Percentiles rank a stretch among this genome's conserved stretches.
These are phyloP conservation scores for Pangasius larnaudii DNA, from an alignment of 2,797 vertebrate species.

Conservation along the genomic window DNA sequence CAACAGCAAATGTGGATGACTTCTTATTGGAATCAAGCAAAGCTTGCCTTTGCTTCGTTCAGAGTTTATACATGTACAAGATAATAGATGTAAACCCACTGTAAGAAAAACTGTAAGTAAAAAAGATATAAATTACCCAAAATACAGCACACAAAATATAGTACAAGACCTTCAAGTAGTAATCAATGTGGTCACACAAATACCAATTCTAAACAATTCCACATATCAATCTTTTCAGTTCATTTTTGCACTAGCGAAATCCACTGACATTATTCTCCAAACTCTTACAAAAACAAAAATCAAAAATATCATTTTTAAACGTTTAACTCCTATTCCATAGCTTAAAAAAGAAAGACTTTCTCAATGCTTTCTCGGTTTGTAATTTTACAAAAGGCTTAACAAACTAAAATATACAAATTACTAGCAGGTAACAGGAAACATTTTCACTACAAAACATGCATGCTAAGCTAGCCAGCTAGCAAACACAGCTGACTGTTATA, in stretches of 20 bases:
- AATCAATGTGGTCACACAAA: not conserved
- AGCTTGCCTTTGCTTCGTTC: no score
- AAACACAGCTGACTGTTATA: not conserved
- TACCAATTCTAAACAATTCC: not conserved
- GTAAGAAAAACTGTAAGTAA: not conserved
- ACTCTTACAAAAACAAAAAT: not conserved
- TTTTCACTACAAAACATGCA: not conserved
- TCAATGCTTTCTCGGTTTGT: not conserved
- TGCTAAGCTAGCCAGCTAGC: not conserved
- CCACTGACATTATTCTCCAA: not conserved
- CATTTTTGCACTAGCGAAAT: not conserved
- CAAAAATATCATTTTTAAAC: not conserved
- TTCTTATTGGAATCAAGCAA: conserved; percentile 5
- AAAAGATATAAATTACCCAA: not conserved
- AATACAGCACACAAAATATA: not conserved
- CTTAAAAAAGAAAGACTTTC: not conserved
- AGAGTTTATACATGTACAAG: not conserved
- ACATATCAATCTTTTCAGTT: not conserved
- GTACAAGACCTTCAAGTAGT: not conserved
- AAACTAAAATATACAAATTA: not conserved
- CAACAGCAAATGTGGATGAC: not conserved
- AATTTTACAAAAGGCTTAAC: not conserved
- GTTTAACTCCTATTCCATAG: not conserved
- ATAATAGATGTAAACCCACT: not conserved
- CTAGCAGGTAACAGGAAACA: not conserved